A percentile compares a stretch with the other conserved stretches of the same genome.
These are phyloP conservation scores for Rotaria macrura DNA, from an alignment of 2,888 invertebrate genomes.

Conservation along the genomic window DNA sequence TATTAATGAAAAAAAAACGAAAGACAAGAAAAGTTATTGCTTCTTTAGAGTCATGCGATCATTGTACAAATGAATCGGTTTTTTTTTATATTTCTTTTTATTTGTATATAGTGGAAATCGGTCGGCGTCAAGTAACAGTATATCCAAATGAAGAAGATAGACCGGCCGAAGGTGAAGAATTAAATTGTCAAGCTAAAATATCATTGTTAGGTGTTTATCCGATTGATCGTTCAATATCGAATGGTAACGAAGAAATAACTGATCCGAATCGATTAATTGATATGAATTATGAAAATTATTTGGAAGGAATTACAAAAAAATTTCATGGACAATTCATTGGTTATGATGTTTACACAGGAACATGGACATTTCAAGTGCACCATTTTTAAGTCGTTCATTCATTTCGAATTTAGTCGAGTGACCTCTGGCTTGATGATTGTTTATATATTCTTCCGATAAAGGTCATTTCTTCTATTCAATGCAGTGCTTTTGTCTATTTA, in stretches of 20 bases:
- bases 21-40: too few species aligned
- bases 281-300: conserved; percentile 73
- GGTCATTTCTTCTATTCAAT: background rate
- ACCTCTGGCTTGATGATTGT: background rate
- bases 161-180: conserved; percentile 71
- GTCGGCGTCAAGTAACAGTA: conserved; percentile 82
- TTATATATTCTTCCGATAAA: background rate
- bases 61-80: too few species aligned
- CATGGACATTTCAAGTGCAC: conserved; percentile 81
- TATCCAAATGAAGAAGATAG: conserved; percentile 82
- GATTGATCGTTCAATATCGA: conserved; percentile 66
- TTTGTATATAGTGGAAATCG: conserved; percentile 65
- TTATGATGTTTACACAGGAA: conserved; percentile 84
- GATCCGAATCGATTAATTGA: conserved; percentile 62
- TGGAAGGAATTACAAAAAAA: conserved; percentile 71
- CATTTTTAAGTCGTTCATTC: conserved; percentile 4
- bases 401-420: background rate
- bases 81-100: background rate
- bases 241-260: conserved; percentile 61
- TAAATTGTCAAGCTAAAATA: conserved; percentile 74
- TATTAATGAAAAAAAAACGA: too few species aligned
- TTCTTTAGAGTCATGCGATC: too few species aligned
- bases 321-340: conserved; percentile 83
- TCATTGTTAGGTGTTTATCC: conserved; percentile 91
- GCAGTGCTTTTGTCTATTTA: background rate